Percentiles rank a stretch among this genome's conserved stretches.
phyloP scores from a whole-genome alignment of 2,797 vertebrate species.

The Clarias fuscus region DNA sequence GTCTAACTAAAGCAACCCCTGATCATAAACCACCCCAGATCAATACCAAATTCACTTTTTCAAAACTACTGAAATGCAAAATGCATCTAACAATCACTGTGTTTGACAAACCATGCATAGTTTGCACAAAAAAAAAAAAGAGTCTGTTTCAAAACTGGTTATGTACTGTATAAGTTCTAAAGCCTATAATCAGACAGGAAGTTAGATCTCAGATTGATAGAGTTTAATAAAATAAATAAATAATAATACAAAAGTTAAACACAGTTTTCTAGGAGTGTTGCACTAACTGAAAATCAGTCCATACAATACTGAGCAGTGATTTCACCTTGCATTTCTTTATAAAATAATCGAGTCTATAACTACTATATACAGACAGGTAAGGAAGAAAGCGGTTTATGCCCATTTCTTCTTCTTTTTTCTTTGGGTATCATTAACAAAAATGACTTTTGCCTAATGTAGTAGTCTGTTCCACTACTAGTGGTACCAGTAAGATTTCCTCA shows the following conservation, averaged over 20 bases:
- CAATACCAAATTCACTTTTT: not conserved
- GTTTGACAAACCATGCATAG: not conserved
- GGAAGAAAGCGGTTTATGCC: not conserved
- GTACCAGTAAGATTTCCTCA: constrained; percentile 3
- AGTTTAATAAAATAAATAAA: not conserved
- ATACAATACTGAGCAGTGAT: not conserved
- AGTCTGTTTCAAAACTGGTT: no score
- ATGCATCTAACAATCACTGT: not conserved
- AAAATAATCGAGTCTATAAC: not conserved
- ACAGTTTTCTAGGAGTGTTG: not conserved
- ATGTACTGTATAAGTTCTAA: not conserved
- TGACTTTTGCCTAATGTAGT: not conserved
- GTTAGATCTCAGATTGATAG: not conserved
- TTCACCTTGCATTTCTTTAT: not conserved
- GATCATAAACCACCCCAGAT: no score
- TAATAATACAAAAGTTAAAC: not conserved
- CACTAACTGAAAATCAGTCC: not conserved
- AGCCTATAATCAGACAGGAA: not conserved
- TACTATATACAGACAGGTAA: not conserved
- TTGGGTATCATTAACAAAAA: not conserved
- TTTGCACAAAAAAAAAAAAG: no score
- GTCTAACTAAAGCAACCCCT: no score
- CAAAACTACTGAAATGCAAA: not conserved
- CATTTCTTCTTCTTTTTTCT: not conserved
- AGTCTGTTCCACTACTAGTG: not conserved